phyloP scores from a whole-genome alignment of 2,888 invertebrate genomes.

The Drosophila buzzatii region DNA sequence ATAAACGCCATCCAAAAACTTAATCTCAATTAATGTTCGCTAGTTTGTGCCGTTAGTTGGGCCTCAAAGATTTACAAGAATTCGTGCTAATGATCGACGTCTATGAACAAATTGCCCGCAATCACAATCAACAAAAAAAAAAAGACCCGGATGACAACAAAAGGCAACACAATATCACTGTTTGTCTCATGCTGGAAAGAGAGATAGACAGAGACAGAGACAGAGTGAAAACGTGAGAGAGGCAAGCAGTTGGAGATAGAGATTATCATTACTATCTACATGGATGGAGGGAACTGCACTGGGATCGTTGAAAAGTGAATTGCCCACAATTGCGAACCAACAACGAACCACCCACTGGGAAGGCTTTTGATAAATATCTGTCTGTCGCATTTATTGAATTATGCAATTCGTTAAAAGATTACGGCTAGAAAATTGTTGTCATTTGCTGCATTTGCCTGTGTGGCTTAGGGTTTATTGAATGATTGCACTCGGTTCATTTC shows the following conservation, averaged over 20 bases:
- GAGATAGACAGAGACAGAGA: conserved; percentile 3
- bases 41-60: conserved; percentile 6
- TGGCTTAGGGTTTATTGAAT: conserved; percentile 65
- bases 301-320: conserved; percentile 44
- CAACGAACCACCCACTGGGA: background rate
- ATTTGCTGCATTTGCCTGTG: conserved; percentile 42
- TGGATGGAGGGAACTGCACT: conserved; percentile 31
- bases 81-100: conserved; percentile 74
- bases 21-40: conserved; percentile 21
- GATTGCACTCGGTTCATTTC: conserved; percentile 62
- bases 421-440: conserved; percentile 56
- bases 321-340: conserved; percentile 42
- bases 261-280: conserved; percentile 35
- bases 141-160: conserved; percentile 50
- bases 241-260: conserved; percentile 5
- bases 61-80: conserved; percentile 59
- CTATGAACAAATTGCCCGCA: conserved; percentile 74
- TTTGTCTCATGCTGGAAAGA: conserved; percentile 14
- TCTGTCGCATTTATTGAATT: conserved; percentile 71
- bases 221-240: background rate
- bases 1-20: conserved; percentile 23
- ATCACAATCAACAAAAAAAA: conserved; percentile 55
- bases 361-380: conserved; percentile 10
- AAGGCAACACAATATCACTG: conserved; percentile 54
- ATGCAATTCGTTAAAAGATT: conserved; percentile 80